Evolutionary conservation across 1,140 invertebrate genomes (phyloP), one percentile per base, ranked within the genome.

Genomic region (Arctopsyche grandis): DNA sequence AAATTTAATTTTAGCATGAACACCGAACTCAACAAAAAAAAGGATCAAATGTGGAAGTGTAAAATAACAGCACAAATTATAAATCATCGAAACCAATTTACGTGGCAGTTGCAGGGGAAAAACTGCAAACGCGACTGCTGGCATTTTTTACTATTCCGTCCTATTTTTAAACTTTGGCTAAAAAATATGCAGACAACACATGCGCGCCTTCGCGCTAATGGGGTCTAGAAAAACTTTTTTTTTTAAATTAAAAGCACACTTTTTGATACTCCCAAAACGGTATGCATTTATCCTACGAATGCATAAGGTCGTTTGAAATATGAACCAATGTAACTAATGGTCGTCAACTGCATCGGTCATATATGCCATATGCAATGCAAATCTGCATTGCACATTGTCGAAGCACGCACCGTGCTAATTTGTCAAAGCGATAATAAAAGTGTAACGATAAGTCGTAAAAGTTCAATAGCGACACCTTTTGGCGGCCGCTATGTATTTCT

Each of bases 131-230:
- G 16, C 48, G 60, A 66, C 52, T n/a, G 52, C 52, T 56, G 52
- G 52, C 14, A n/a, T 56, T 38, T 38, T 38, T 38, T 38, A 66
- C 21, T 21, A 66, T 66, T 22, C 60, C 1, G 3, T 66, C 10
- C 60, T 66, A 66, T 66, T 66, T 66, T 66, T 66, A 66, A 66
- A 66, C 21, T 21, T 26, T 21, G 60, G 4, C 60, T 66, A 19
- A 66, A 66, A 66, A 66, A 24, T 66, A 26, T 16, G 69, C 29
- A 70, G 24, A 70, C 24, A 14, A n/a, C 69, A 70, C 26, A 29
- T 70, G 26, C 26, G 69, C 60, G 14, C 48, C 12, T 12, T 52
- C 12, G 16, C 48, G 29, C 29, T 38, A 38, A 38, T 38, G 29
- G 29, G 29, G 29, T 38, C 29, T 38, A 1, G 29, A 38, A 38